phyloP scores from a whole-genome alignment of 2,888 invertebrate genomes.

The Amiota mariae region DNA sequence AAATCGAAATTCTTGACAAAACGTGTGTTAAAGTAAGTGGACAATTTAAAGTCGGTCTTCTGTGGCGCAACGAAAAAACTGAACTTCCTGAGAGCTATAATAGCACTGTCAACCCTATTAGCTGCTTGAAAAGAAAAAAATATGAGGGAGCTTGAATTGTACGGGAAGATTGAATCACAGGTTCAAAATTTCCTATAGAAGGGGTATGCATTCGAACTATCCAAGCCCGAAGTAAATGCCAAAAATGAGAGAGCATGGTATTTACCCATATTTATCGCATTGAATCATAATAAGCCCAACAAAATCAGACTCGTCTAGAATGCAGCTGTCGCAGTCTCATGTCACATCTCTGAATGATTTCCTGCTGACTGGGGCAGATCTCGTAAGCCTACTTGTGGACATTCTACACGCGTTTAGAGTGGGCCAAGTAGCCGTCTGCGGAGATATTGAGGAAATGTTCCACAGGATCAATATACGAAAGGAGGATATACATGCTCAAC shows the following conservation, averaged over 20 bases:
- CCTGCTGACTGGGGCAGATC: background rate
- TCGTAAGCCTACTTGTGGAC: background rate
- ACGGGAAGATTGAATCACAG: too few species aligned
- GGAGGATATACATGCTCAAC: constrained; percentile 2
- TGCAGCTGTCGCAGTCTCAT: background rate
- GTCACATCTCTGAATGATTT: background rate
- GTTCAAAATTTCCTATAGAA: too few species aligned
- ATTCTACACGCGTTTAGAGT: background rate
- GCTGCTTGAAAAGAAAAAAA: constrained; percentile 1
- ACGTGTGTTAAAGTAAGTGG: constrained; percentile 10
- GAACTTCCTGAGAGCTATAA: constrained; percentile 5
- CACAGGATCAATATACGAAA: background rate
- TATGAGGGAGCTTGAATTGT: too few species aligned
- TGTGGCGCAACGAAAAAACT: constrained; percentile 4
- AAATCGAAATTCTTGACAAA: constrained; percentile 1
- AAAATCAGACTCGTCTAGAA: constrained; percentile 15
- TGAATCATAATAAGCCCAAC: constrained; percentile 24
- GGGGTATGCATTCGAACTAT: background rate
- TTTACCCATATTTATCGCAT: constrained; percentile 23
- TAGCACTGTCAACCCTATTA: background rate
- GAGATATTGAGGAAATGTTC: background rate
- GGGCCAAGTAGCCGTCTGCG: background rate
- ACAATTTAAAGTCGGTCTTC: constrained; percentile 10
- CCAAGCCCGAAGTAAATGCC: background rate
- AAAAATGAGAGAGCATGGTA: background rate